Base-by-base conservation (phyloP, 2,888 invertebrate species). In the Perizoma affinitatum region DNA sequence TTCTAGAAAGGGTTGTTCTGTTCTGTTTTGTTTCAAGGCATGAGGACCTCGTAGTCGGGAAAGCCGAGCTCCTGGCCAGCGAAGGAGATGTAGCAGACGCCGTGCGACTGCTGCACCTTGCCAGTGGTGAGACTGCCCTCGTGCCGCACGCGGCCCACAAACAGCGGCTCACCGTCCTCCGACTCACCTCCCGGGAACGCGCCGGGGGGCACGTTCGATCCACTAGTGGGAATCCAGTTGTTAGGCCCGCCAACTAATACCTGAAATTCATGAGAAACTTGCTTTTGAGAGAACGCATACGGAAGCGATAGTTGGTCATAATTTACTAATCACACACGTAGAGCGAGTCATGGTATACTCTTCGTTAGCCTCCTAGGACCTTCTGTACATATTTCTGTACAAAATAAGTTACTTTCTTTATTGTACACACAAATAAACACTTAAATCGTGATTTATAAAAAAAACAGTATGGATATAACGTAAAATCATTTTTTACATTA, bases 61-160 rank as follows among this genome's bases (percentile, higher is more conserved):
- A 95, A 96, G 51, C 95, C 94, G 58, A 97, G 83, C 81, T 97
- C 97, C 74, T 95, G 93, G 46, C 97, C 97, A 0, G 91, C 96
- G 79, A 95, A 97, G 9, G 97, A 94, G 86, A 97, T 96, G 93
- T 97, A 97, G 82, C 96, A 95, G 55, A 95, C 95, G 35, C 94
- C 95, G 78, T 97, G 97, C 6, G 96, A 96, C 42, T 95, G 95
- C 74, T 97, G 97, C 2, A 97, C 95, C 88, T 97, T 97, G 76
- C 97, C 97, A 35, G 95, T 93, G 34, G 96, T 96, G 49, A 96
- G 68, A 61, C 95, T 94, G 60, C 95, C 96, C 71, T 97, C 96
- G 76, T 97, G 96, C 43, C 93, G 90, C 0, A 95, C 96, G 67
- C 97, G 94, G 10, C 97, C 97, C 42, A 97, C 89, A 84, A 93